Conservation (phyloP, 2,113 vertebrate genomes). For the Athene cunicularia region DNA sequence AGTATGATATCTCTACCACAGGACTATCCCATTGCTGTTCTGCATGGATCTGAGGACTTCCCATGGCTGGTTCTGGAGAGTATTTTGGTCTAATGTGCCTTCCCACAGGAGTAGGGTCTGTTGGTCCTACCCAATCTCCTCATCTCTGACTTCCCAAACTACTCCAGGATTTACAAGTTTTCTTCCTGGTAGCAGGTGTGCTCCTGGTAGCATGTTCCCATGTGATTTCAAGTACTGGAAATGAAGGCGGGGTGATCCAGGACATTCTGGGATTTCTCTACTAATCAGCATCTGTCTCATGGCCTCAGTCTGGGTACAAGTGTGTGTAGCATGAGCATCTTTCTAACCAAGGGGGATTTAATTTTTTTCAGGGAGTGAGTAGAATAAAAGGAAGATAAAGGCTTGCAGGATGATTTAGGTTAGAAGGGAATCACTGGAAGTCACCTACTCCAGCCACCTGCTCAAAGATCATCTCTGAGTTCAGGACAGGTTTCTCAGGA, state of each 20-base stretch:
- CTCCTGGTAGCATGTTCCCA: background rate
- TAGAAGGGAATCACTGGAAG: background rate
- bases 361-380: too few species aligned
- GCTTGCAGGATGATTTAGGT: background rate
- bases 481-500: background rate
- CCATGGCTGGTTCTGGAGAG: background rate
- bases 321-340: background rate
- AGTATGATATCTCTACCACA: background rate
- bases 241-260: background rate
- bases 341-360: background rate
- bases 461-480: background rate
- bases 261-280: background rate
- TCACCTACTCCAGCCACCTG: background rate
- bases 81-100: background rate
- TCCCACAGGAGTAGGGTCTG: background rate
- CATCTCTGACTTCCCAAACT: background rate
- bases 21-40: background rate
- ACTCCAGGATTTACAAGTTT: background rate
- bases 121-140: background rate
- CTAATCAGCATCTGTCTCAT: background rate
- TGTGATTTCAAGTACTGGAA: background rate
- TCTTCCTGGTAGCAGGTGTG: background rate
- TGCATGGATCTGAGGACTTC: background rate
- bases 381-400: background rate
- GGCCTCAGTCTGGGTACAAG: background rate